phyloP scores from a whole-genome alignment of 2,888 invertebrate species.

The Helleia helle region DNA sequence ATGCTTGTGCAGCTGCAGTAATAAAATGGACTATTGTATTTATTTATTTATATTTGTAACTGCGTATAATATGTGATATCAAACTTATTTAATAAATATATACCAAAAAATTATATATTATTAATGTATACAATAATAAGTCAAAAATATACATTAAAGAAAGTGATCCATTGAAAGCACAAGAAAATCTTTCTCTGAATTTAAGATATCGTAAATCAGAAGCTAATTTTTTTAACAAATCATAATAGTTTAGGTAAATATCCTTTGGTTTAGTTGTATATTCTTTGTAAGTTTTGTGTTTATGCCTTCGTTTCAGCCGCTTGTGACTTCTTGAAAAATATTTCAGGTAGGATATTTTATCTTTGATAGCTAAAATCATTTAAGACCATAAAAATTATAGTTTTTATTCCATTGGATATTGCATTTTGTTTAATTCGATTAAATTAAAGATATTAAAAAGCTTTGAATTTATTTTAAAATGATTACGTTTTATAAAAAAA shows the following conservation, averaged over 20 bases:
- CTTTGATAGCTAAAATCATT: not conserved
- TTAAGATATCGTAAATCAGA: conserved; percentile 29
- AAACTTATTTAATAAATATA: conserved; percentile 1
- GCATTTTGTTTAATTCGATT: no score
- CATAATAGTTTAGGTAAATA: conserved; percentile 22
- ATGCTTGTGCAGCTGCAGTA: conserved; percentile 23
- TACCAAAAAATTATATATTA: not conserved
- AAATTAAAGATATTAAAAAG: no score
- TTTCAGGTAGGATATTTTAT: no score
- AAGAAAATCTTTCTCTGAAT: conserved; percentile 30
- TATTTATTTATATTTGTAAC: conserved; percentile 18
- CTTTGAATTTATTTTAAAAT: no score
- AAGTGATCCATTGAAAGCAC: conserved; percentile 21
- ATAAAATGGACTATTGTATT: conserved; percentile 11
- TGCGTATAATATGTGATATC: conserved; percentile 12
- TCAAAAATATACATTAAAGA: not conserved
- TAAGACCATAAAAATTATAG: no score
- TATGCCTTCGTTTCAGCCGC: not conserved
- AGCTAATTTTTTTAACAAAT: conserved; percentile 29
- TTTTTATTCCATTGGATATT: no score
- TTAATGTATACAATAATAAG: conserved; percentile 11
- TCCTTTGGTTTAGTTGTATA: not conserved
- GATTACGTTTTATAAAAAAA: not conserved
- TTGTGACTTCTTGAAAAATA: not conserved
- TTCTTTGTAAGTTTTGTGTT: not conserved